phyloP scores from a whole-genome alignment of 2,113 vertebrate genomes.

The Bubo scandiacus region DNA sequence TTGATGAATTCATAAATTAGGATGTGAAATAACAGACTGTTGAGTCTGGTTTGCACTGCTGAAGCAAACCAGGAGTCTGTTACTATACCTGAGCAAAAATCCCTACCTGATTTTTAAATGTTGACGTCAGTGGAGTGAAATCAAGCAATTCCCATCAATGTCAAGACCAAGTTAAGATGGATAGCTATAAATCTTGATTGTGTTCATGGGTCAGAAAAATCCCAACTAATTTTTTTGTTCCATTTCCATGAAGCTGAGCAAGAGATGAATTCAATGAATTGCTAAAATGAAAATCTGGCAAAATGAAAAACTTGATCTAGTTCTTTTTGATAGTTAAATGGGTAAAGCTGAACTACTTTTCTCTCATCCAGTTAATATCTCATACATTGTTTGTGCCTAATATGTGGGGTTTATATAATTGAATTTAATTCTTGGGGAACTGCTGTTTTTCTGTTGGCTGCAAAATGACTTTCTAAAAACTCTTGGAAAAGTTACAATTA shows the following conservation, averaged over 20 bases:
- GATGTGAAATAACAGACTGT: neutral
- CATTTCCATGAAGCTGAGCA: neutral
- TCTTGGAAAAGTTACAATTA: neutral
- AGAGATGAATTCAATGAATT: neutral
- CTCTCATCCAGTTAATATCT: neutral
- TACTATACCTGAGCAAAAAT: neutral
- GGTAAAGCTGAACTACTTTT: neutral
- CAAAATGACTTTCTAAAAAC: neutral
- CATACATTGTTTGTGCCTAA: neutral
- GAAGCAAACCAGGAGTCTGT: neutral
- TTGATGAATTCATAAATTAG: neutral
- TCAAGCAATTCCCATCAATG: neutral
- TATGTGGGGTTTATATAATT: neutral
- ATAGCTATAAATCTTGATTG: neutral
- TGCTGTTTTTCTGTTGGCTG: neutral
- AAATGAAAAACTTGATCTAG: neutral
- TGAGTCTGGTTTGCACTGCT: neutral
- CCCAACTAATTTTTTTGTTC: neutral
- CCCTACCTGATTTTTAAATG: neutral
- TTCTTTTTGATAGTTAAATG: neutral
- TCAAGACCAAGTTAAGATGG: neutral
- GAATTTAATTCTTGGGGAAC: neutral
- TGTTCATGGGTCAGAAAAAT: neutral
- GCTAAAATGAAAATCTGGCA: neutral
- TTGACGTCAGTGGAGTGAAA: neutral